Conservation (phyloP, 1,140 invertebrate genomes). For the Saxidomus purpurata region DNA sequence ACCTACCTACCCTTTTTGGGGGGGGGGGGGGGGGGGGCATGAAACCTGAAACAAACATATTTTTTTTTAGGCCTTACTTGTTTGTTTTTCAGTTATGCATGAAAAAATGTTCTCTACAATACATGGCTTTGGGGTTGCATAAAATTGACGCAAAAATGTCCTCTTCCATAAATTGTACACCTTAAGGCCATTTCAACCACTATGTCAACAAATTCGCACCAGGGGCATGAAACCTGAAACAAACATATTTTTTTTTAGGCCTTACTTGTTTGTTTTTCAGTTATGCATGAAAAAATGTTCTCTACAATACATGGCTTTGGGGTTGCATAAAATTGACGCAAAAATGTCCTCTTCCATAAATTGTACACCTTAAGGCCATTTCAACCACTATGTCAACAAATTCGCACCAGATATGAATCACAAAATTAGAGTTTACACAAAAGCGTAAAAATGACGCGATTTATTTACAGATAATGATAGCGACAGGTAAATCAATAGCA, state of each 20-base stretch:
- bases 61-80: too few relatives aligned
- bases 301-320: background rate
- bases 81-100: too few relatives aligned
- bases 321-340: background rate
- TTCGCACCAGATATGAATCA: background rate
- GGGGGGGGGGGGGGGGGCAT: too few relatives aligned
- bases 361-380: background rate
- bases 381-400: constrained; percentile 25
- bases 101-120: background rate
- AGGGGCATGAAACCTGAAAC: too few relatives aligned
- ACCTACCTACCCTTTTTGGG: too few relatives aligned
- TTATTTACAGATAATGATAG: background rate
- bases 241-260: too few relatives aligned
- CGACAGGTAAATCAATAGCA: background rate
- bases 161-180: background rate
- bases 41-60: too few relatives aligned
- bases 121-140: background rate
- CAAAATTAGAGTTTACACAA: background rate
- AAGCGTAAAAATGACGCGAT: background rate
- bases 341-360: constrained; percentile 7
- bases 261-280: too few relatives aligned
- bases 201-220: constrained; percentile 15
- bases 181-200: background rate
- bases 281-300: background rate
- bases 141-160: background rate